Conservation (phyloP, 2,797 vertebrate species). For the Sitta carolinensis region DNA sequence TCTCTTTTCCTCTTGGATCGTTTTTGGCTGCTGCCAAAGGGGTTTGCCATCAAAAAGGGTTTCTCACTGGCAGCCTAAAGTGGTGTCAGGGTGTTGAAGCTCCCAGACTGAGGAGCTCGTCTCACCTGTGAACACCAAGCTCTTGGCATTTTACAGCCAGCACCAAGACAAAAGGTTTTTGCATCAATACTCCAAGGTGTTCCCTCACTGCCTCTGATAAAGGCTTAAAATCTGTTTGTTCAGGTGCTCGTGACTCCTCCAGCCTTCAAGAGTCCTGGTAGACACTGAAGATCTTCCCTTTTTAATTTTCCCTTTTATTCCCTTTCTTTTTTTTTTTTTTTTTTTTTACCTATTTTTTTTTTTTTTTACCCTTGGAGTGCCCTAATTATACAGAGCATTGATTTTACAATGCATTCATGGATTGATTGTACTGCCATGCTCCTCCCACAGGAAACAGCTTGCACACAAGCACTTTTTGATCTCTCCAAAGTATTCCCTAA, state of each 20-base stretch:
- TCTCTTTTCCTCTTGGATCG: not conserved
- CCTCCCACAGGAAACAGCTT: slow-evolving; percentile 82
- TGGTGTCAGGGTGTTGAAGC: not conserved
- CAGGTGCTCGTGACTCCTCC: not conserved
- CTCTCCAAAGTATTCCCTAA: slow-evolving; percentile 72
- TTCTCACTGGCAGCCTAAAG: not conserved
- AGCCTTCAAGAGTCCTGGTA: slow-evolving; percentile 72
- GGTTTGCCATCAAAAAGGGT: not conserved
- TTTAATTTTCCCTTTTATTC: slow-evolving; percentile 58
- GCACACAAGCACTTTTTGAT: slow-evolving; percentile 76
- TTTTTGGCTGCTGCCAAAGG: not conserved
- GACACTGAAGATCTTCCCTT: slow-evolving; percentile 44
- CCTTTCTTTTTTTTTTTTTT: slow-evolving; percentile 37
- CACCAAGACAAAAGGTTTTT: not conserved
- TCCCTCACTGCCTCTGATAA: not conserved
- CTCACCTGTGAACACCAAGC: not conserved
- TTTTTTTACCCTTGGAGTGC: slow-evolving; percentile 88
- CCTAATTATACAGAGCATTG: slow-evolving; percentile 96
- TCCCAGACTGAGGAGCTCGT: not conserved
- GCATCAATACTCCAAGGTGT: not conserved
- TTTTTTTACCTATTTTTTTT: slow-evolving; percentile 46
- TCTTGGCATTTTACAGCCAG: not conserved
- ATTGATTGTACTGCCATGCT: slow-evolving; percentile 86
- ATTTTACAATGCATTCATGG: slow-evolving; percentile 92
- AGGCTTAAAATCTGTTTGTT: slow-evolving; percentile 5